A percentile compares a stretch with the other conserved stretches of the same genome.
Conservation (phyloP, 2,113 vertebrate species). For the Clupea harengus region DNA sequence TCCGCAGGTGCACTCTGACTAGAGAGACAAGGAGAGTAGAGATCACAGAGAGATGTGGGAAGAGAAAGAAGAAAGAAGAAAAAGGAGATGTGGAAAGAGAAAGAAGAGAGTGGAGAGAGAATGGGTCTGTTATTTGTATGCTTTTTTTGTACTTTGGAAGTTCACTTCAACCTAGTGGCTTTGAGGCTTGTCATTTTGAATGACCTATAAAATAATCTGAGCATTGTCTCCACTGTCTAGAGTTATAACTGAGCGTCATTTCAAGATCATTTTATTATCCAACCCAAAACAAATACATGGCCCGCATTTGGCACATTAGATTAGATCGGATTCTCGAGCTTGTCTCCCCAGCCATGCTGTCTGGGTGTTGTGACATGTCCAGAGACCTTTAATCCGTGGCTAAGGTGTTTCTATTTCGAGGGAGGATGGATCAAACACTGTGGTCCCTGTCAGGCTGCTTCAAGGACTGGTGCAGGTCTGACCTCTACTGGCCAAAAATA, state of each 20-base stretch:
- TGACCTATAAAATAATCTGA: too few relatives aligned
- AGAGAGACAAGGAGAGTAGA: not conserved
- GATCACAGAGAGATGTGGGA: not conserved
- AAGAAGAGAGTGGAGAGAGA: not conserved
- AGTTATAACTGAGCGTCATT: not conserved
- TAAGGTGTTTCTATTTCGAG: too few relatives aligned
- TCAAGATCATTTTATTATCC: not conserved
- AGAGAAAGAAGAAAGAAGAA: not conserved
- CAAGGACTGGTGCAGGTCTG: not conserved
- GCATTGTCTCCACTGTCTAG: too few relatives aligned
- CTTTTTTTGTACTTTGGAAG: not conserved
- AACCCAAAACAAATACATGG: not conserved
- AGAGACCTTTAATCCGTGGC: not conserved
- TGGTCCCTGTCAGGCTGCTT: not conserved
- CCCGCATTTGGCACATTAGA: not conserved
- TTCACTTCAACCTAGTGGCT: constrained; percentile 2
- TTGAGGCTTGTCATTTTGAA: not conserved
- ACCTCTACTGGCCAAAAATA: not conserved
- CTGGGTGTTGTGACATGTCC: not conserved
- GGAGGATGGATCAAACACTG: not conserved
- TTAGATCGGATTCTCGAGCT: not conserved
- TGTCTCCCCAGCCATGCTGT: not conserved
- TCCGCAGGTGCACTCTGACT: not conserved
- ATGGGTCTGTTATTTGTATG: not conserved
- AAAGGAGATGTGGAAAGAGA: not conserved